These are phyloP conservation scores for Procavia capensis DNA, from an alignment of 2,113 vertebrate genomes.

Conservation along the genomic window DNA sequence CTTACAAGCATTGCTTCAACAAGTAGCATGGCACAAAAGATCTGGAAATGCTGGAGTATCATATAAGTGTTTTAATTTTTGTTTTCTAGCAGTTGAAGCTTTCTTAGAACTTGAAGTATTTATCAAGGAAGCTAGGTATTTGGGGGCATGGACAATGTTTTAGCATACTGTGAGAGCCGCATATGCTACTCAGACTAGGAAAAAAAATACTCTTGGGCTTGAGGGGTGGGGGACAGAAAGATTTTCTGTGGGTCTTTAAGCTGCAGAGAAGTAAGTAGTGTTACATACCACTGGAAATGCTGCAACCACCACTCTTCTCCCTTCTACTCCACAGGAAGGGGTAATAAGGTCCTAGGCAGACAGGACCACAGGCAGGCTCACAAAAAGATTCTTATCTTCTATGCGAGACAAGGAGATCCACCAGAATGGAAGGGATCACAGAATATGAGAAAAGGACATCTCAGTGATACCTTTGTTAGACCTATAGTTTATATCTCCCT, in stretches of 20 bases:
- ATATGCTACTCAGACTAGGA: background rate
- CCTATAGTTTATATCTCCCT: background rate
- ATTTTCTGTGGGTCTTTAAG: background rate
- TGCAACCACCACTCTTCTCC: fast-evolving
- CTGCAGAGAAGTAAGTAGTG: background rate
- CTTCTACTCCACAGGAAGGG: fast-evolving
- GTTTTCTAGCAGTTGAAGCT: background rate
- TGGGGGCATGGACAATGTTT: background rate
- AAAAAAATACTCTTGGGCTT: background rate
- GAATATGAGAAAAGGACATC: background rate
- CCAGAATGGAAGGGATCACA: no score
- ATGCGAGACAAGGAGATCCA: background rate
- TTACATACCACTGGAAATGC: background rate
- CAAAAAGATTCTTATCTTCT: background rate
- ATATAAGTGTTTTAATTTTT: background rate
- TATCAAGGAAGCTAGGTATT: background rate
- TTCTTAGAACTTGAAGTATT: background rate
- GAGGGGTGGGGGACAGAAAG: background rate
- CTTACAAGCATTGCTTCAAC: background rate
- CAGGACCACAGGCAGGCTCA: background rate
- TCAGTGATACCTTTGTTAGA: background rate
- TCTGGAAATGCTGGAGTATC: background rate
- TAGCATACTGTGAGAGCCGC: background rate
- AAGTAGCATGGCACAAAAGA: background rate
- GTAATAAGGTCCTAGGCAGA: background rate